Base-by-base conservation (phyloP, 2,888 invertebrate genomes). In the Mylabris sibirica region DNA sequence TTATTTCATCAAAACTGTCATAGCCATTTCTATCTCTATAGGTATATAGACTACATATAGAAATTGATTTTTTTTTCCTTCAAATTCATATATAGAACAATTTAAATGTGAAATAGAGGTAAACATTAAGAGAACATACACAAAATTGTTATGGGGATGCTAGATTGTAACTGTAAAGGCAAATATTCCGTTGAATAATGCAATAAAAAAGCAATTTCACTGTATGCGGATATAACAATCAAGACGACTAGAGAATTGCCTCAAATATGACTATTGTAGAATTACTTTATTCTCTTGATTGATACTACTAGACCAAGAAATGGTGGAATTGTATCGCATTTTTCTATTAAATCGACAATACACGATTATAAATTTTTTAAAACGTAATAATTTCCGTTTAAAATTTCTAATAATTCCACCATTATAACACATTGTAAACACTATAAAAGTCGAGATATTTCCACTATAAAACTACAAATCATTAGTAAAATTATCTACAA, bases 141-240 rank as follows among this genome's bases (percentile, higher is more conserved):
- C 69, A n/a, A 74, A 77, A 75, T 77, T 73, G 74, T 71, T 66
- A 64, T 71, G 70, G 30, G 30, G 30, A 75, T 73, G 74, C 75
- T 75, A 70, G 74, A 75, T 68, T 65, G 44, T 71, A 69, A 69
- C 71, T 74, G 70, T 72, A 72, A 74, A 73, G 69, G 66, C 72
- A 66, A 77, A 77, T 72, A 74, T 75, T 75, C 74, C 68, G 70
- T 69, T 67, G 72, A 76, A 76, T 76, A 76, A 75, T 75, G 71
- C 65, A 77, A 75, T 75, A 75, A 73, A 75, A 75, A 76, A 75
- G 69, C 72, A 69, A 76, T 76, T 77, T 70, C 63, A 61, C 69
- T 68, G 65, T 72, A 68, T 71, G 53, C 20, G 53, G 12, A 53
- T 53, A 22, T 24, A 53, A 53, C 24, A 49, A 74, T 71, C 73